phyloP scores from a whole-genome alignment of 2,797 vertebrate species.

The Triplophysa bombifrons region DNA sequence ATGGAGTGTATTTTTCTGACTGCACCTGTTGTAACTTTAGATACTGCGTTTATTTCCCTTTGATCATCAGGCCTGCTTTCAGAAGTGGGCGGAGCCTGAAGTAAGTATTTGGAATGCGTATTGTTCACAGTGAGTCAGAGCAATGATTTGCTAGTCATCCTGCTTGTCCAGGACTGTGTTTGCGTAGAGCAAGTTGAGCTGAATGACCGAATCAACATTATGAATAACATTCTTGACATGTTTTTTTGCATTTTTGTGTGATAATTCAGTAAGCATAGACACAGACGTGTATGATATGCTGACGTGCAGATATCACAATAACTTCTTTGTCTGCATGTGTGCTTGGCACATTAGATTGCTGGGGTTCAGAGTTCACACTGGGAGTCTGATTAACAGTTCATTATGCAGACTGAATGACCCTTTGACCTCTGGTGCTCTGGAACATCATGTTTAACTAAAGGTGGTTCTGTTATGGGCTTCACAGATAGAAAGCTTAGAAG shows the following conservation, averaged over 20 bases:
- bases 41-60: background rate
- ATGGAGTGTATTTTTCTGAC: background rate
- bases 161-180: constrained; percentile 1
- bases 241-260: background rate
- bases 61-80: background rate
- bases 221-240: background rate
- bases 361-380: constrained; percentile 12
- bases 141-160: background rate
- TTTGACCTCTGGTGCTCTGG: constrained; percentile 18
- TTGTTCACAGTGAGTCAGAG: constrained; percentile 27
- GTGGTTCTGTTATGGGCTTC: background rate
- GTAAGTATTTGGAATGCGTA: background rate
- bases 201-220: background rate
- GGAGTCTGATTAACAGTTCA: background rate
- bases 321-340: constrained; percentile 33
- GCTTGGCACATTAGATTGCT: constrained; percentile 26
- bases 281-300: background rate
- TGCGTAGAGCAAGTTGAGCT: background rate
- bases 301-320: constrained; percentile 37
- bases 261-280: background rate
- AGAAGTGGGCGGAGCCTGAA: background rate
- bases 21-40: background rate
- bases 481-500: background rate
- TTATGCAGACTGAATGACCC: background rate
- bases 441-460: background rate